These are phyloP conservation scores for Musca domestica DNA, from an alignment of 1,140 invertebrate genomes.

Conservation along the genomic window DNA sequence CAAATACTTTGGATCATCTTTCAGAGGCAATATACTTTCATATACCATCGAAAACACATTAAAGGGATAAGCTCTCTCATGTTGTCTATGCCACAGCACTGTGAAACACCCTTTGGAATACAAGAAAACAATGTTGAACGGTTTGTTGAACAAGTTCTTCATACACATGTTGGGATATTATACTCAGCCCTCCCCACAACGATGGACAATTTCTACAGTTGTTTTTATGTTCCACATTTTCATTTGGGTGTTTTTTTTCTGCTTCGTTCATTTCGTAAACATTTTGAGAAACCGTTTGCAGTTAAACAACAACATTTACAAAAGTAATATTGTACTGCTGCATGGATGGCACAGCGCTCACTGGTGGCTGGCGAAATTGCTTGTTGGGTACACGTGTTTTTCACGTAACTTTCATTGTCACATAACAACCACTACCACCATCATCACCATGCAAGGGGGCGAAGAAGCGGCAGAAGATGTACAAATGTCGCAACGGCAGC, in stretches of 20 bases:
- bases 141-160: constrained; percentile 1
- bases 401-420: constrained; percentile 16
- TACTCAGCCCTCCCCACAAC: not conserved
- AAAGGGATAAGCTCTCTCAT: no score
- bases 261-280: not conserved
- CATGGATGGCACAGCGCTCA: not conserved
- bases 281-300: not conserved
- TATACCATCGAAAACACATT: no score
- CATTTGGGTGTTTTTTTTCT: not conserved
- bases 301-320: constrained; percentile 21
- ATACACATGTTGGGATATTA: not conserved
- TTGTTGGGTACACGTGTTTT: constrained; percentile 14
- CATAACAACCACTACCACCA: constrained; percentile 12
- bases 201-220: not conserved
- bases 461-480: no score
- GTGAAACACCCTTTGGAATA: no score
- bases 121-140: not conserved
- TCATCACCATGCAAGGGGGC: not conserved
- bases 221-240: constrained; percentile 1
- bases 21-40: no score
- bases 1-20: no score
- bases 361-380: no score
- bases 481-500: not conserved
- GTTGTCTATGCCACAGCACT: no score
- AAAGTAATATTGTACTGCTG: constrained; percentile 3